Base-by-base conservation (phyloP, 2,113 vertebrate species). In the Pogona vitticeps region DNA sequence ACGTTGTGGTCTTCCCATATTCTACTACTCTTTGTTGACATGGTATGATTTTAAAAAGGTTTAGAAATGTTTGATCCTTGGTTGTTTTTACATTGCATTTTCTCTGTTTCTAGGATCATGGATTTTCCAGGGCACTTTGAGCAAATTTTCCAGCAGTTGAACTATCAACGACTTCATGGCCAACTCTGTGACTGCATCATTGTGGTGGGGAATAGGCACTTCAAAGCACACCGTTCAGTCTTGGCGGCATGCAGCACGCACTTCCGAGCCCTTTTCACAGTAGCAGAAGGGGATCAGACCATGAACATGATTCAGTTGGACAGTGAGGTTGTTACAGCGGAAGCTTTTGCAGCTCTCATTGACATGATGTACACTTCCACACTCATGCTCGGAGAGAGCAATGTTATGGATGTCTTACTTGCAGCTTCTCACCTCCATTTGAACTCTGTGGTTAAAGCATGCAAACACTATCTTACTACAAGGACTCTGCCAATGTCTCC, bases 351-450 rank as follows among this genome's bases (percentile, higher is more conserved):
- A 0, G 98, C 98, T 0, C 97, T 99, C 73, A 97, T 99, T 82
- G 99, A 99, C 95, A 99, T 99, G 99, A 99, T 99, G 98, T 99
- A 99, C 77, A 99, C 98, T 0, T 99, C 99, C 52, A 99, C 98
- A 0, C 97, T 99, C 3, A 98, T 99, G 98, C 97, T 99, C 2
- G 98, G 98, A 15, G 98, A 99, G 93, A 99, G 98, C 95, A 99
- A 99, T 0, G 99, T 99, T 42, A 99, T 99, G 99, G 99, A 99
- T 61, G 96, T 99, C 87, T 96, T 99, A 89, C 92, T 99, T 61
- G 98, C 99, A 18, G 98, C 99, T 7, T 99, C 99, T 40, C 99
- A 99, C 92, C 95, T 99, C 87, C 99, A 99, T 91, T 95, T 99
- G 82, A 99, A 99, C 94, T 97, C 98, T 0, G 98, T 99, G 2